These are phyloP conservation scores for Rhaphigaster nebulosa DNA, from an alignment of 2,888 invertebrate genomes.

Conservation along the genomic window DNA sequence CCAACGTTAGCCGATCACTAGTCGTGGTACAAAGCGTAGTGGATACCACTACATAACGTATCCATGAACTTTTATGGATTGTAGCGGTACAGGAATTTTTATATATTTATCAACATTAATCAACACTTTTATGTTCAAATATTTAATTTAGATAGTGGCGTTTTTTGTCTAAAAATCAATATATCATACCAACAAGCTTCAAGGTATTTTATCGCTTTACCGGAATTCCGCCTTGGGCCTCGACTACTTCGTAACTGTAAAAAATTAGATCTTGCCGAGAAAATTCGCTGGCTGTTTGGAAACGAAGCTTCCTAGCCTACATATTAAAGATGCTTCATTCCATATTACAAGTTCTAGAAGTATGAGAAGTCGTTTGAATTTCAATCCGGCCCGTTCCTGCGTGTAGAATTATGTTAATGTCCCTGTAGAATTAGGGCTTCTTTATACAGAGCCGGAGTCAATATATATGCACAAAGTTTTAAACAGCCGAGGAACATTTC, in stretches of 20 bases:
- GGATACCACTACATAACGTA: too few relatives aligned
- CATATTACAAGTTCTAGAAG: constrained; percentile 19
- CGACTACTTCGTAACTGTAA: background rate
- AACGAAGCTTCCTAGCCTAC: background rate
- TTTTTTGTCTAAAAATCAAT: too few relatives aligned
- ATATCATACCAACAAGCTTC: too few relatives aligned
- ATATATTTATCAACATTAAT: too few relatives aligned
- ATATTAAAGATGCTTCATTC: constrained; percentile 25
- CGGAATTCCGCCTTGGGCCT: background rate
- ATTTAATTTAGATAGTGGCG: too few relatives aligned
- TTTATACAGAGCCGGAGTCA: background rate
- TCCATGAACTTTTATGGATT: too few relatives aligned
- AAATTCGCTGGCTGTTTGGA: background rate
- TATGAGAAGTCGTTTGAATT: constrained; percentile 41
- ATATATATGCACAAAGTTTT: constrained; percentile 13
- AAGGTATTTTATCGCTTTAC: background rate
- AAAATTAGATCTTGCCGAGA: background rate
- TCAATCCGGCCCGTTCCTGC: background rate
- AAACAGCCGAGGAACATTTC: background rate
- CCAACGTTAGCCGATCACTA: too few relatives aligned
- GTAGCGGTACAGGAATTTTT: too few relatives aligned
- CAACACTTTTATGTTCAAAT: too few relatives aligned
- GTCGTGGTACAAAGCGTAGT: too few relatives aligned
- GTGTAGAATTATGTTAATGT: constrained; percentile 4
- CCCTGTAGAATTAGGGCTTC: background rate